Evolutionary conservation across 2,113 vertebrate genomes (phyloP), one percentile per base, ranked within the genome.

Genomic region (Quiscalus mexicanus): DNA sequence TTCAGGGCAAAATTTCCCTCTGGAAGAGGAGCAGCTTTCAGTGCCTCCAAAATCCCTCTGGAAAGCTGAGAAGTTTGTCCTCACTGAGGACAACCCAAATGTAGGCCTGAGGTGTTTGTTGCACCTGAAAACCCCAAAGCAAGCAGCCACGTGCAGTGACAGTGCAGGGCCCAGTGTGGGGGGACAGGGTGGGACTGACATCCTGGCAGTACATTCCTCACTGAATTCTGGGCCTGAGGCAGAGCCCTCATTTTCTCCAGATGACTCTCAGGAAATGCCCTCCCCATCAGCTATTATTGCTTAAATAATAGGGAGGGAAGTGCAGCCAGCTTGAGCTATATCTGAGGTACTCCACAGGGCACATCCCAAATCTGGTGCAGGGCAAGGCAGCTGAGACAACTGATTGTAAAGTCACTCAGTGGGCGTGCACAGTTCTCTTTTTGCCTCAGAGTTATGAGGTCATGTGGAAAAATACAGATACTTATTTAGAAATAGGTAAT

Each of bases 191-290:
- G 95, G 91, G 79, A 89, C 85, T 87, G 70, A 55, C 78, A 95
- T 97, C 89, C 94, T 87, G 84, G 62, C 35, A 0, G n/a, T 15
- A 58, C 88, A 90, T 71, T 89, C 84, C 78, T 95, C 1, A 0
- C 84, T 94, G 94, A 96, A 73, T 87, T 93, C 89, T 75, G 64
- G 82, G 63, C 76, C 59, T 64, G 77, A 90, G 62, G 89, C 93
- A 97, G 75, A 64, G 91, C 60, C 80, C 56, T 95, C 77, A 83
- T 89, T 95, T 96, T 96, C 82, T 96, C 65, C 87, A 90, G 76
- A 90, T 95, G 84, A 70, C 92, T 97, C 62, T 85, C 95, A 96
- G 95, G 97, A 96, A 97, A 93, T 96, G 95, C 93, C 93, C 87
- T 95, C 89, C 92, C 91, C 91, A 96, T 77, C 89, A 82, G 91